Base-by-base conservation (phyloP, 1,140 invertebrate species). In the Zaprionus vittiger region DNA sequence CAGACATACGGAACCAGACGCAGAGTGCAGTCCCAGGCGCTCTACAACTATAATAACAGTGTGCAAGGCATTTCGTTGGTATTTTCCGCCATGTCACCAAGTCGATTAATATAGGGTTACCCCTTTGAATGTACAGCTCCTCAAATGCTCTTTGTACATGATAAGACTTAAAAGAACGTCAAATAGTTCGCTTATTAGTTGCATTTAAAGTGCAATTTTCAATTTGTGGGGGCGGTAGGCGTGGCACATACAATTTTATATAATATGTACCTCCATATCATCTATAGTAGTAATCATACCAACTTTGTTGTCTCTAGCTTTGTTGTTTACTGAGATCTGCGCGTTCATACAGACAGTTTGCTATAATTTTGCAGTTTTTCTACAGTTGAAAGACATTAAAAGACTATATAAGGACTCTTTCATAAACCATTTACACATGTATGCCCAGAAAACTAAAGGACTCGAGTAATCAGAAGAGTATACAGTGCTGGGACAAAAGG, bases 51-150 rank as follows among this genome's bases (percentile, higher is more conserved):
- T 34, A 34, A 56, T 20, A 55, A n/a, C 34, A 55, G 17, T 14
- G 47, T 7, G 31, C n/a, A 26, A 62, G 28, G 37, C 47, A 54
- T 73, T 60, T 24, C 15, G 44, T 22, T 31, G 41, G 47, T 37
- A 57, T 69, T 69, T 74, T 52, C 20, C 5, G 59, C 31, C 57
- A 63, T 22, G 52, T 38, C 61, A 66, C 57, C 72, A 72, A 65
- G 61, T 72, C 28, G 61, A 76, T 72, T 76, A 76, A 65, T 60
- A 41, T 24, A 14, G n/a, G 37, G 7, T 9, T 9, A 31, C 6
- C 14, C 2, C 34, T 44, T 7, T 17, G 7, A 15, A 47, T 20
- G 34, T 22, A 12, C 0, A 0, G 22, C 41, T 1, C 9, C 2
- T 17, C 38, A 1, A 37, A 72, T 52, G 22, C 47, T 52, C 20